Evolutionary conservation across 2,888 invertebrate species (phyloP), one percentile per base, ranked within the genome.

Genomic region (Eilema griseolum): DNA sequence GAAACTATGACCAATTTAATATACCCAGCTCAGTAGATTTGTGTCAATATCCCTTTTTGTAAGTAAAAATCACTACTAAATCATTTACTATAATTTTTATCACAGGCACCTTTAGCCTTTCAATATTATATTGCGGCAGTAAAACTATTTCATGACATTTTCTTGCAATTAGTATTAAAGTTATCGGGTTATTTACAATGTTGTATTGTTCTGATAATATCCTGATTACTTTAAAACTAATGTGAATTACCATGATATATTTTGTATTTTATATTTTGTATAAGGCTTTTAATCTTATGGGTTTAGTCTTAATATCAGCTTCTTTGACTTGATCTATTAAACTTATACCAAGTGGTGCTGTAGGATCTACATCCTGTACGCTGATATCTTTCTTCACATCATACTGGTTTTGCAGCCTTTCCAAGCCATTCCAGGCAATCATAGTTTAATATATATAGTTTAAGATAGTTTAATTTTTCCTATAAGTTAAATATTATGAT

Each of bases 351-450:
- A 98, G 88, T 11, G 96, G 95, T 84, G 96, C 96, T 90, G 92
- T 96, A 60, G 96, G 95, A 78, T 96, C 92, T 69, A 97, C 89
- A 74, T 96, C 96, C 23, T 98, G 91, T 24, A 95, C 81, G 74
- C 97, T 96, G 64, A 97, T 95, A 86, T 97, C 95, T 62, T 82
- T 85, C 56, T 88, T 73, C 71, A 94, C 78, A 67, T 95, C 95
- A 75, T 83, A 83, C 24, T 96, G 89, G 31, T 89, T 90, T 69
- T 86, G 91, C 82, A 96, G 96, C 90, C 97, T 97, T 92, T 99
- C 99, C 67, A 99, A 95, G 12, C 98, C 99, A 96, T 99, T 99
- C 99, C 99, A 99, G 24, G 99, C 99, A 83, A 99, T 98, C 99
- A 99, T 99, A n/a, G n/a, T n/a, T n/a, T n/a, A n/a, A n/a, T n/a